Conservation (phyloP, 1,140 invertebrate genomes). For the Trachymyrmex cornetzi region DNA sequence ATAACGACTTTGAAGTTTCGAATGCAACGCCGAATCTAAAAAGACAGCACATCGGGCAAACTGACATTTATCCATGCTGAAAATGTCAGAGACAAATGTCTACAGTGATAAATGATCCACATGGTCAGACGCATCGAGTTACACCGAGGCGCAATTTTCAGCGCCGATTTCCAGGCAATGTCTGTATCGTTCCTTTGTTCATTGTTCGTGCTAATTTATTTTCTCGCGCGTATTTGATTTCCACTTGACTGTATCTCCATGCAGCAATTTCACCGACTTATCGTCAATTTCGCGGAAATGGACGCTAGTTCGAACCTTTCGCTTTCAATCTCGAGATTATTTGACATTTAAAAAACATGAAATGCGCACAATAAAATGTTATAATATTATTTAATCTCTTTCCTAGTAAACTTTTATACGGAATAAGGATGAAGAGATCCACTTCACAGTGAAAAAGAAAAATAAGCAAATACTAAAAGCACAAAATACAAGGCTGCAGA, state of each 20-base stretch:
- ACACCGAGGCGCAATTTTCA: not conserved
- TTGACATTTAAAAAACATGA: not conserved
- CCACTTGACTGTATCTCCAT: not conserved
- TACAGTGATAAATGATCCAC: constrained; percentile 59
- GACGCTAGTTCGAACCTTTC: not conserved
- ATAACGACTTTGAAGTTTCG: not conserved
- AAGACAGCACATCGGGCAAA: not conserved
- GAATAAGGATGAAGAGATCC: not conserved
- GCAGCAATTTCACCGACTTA: not conserved
- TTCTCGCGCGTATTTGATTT: not conserved
- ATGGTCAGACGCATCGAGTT: constrained; percentile 16
- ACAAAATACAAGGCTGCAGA: not conserved
- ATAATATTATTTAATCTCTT: not conserved
- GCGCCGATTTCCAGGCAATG: constrained; percentile 30
- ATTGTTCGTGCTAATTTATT: constrained; percentile 26
- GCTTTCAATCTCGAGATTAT: not conserved
- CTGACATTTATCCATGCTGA: constrained; percentile 63
- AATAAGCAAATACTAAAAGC: not conserved
- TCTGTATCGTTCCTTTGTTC: constrained; percentile 24
- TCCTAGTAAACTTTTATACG: not conserved
- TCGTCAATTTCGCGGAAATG: not conserved
- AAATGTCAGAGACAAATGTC: constrained; percentile 52
- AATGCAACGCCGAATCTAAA: constrained; percentile 10
- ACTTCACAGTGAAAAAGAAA: not conserved
- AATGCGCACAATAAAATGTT: not conserved